Percentiles rank a stretch among this genome's conserved stretches.
These are phyloP conservation scores for Siderastrea siderea DNA, from an alignment of 92 coral and sea anemone genomes.

Conservation along the genomic window DNA sequence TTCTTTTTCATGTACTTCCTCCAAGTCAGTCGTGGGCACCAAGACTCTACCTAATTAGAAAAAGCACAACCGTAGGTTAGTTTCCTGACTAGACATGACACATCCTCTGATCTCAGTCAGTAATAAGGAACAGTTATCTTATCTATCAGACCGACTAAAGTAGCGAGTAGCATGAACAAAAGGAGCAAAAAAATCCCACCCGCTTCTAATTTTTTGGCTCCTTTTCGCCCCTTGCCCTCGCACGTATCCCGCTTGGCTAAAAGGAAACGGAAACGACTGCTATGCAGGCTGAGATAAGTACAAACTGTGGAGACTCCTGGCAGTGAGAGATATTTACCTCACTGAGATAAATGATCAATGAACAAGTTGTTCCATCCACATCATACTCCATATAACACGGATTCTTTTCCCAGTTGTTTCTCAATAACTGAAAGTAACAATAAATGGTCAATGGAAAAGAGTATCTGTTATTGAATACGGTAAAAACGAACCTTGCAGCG, in stretches of 20 bases:
- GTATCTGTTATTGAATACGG: too few relatives aligned
- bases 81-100: too few relatives aligned
- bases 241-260: too few relatives aligned
- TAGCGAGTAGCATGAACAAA: too few relatives aligned
- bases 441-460: not conserved
- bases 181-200: too few relatives aligned
- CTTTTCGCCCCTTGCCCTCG: too few relatives aligned
- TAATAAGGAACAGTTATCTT: too few relatives aligned
- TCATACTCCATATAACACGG: slow-evolving; percentile 78
- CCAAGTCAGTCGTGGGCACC: slow-evolving; percentile 94
- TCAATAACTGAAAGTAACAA: slow-evolving; percentile 63
- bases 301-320: not conserved
- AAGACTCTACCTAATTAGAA: slow-evolving; percentile 78
- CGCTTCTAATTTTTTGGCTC: too few relatives aligned
- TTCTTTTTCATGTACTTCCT: slow-evolving; percentile 79
- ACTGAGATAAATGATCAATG: slow-evolving; percentile 86
- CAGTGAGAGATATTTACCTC: slow-evolving; percentile 67
- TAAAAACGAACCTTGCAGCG: not conserved
- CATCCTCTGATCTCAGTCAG: too few relatives aligned
- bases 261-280: too few relatives aligned
- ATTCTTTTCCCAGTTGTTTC: slow-evolving; percentile 73
- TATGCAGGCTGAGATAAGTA: not conserved
- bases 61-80: not conserved
- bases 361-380: slow-evolving; percentile 81
- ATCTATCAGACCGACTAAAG: not conserved